phyloP scores from a whole-genome alignment of 2,888 invertebrate species.

The Clitarchus hookeri region DNA sequence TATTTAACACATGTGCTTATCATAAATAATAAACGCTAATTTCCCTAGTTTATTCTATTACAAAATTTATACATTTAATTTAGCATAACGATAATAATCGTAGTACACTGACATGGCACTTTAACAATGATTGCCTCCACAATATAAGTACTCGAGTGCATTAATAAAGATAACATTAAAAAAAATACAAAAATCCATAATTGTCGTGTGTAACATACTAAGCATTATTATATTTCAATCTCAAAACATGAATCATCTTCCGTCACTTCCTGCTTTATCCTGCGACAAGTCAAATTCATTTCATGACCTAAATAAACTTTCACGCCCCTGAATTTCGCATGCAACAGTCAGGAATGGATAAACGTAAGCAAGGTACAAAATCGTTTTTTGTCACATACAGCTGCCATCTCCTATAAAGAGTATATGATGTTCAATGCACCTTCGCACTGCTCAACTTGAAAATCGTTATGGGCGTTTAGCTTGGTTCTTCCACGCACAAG shows the following conservation, averaged over 20 bases:
- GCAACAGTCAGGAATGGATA: not conserved
- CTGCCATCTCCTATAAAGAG: slow-evolving; percentile 45
- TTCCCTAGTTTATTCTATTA: no score
- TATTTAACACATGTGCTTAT: no score
- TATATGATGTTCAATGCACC: slow-evolving; percentile 60
- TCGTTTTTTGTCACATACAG: slow-evolving; percentile 15
- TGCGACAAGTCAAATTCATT: not conserved
- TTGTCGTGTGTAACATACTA: not conserved
- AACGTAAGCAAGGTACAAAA: not conserved
- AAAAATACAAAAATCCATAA: no score
- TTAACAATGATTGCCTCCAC: no score
- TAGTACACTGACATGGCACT: no score
- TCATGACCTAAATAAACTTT: not conserved
- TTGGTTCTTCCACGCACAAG: slow-evolving; percentile 46
- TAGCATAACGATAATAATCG: no score
- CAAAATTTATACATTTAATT: no score
- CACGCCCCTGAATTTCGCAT: not conserved
- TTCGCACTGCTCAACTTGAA: slow-evolving; percentile 69
- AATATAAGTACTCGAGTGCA: no score
- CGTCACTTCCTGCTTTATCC: not conserved
- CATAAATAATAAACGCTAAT: no score
- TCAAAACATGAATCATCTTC: not conserved
- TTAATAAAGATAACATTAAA: no score
- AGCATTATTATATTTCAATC: not conserved
- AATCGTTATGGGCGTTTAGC: slow-evolving; percentile 62